Evolutionary conservation across 1,140 invertebrate genomes (phyloP).

Genomic region (Halyomorpha halys): DNA sequence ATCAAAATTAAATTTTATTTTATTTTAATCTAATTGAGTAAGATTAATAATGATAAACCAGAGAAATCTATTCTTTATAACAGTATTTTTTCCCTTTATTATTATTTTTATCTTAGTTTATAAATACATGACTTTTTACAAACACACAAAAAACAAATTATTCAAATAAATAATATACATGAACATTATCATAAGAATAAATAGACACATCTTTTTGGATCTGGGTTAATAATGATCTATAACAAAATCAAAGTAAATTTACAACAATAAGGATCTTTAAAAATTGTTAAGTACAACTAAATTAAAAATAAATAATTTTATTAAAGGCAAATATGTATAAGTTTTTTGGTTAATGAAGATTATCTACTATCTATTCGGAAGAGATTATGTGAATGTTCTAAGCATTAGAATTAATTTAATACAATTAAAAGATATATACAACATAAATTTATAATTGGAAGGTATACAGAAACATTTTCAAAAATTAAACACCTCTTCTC

Average conservation of each 20-base stretch:
- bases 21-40: not conserved
- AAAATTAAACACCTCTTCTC: not conserved
- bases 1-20: not conserved
- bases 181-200: constrained; percentile 1
- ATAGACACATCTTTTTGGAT: not conserved
- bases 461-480: not conserved
- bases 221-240: not conserved
- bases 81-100: not conserved
- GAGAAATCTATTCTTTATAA: not conserved
- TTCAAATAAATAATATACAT: not conserved
- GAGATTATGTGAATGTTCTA: not conserved
- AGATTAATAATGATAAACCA: not conserved
- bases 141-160: not conserved
- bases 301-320: not conserved
- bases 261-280: not conserved
- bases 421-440: constrained; percentile 1
- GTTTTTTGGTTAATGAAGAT: constrained; percentile 3
- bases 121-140: not conserved
- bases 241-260: not conserved
- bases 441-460: not conserved
- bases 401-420: constrained; percentile 4
- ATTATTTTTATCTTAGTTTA: not conserved
- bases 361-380: constrained; percentile 3
- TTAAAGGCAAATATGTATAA: constrained; percentile 5
- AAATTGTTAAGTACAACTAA: not conserved